Evolutionary conservation across 2,888 invertebrate genomes (phyloP).

Genomic region (Kuschelorhynchus macadamiae): DNA sequence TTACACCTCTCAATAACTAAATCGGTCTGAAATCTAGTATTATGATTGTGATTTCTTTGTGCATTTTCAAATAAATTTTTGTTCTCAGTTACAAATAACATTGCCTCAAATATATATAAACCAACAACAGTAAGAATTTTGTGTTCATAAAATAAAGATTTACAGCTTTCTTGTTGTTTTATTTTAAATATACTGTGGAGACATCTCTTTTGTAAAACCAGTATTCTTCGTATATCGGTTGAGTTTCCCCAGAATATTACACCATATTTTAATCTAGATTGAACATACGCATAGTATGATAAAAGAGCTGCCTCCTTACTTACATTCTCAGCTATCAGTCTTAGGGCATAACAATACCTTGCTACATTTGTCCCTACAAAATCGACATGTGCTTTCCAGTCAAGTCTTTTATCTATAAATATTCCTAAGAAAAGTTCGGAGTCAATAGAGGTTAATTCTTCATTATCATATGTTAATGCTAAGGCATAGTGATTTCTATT

Average conservation of each 20-base stretch:
- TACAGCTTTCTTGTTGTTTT: background rate
- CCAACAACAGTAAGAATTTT: background rate
- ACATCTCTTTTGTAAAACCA: background rate
- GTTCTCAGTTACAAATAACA: too few species aligned
- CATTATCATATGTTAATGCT: background rate
- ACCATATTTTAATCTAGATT: background rate
- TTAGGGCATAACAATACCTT: background rate
- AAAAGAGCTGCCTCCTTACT: background rate
- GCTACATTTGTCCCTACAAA: background rate
- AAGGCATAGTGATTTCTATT: too few species aligned
- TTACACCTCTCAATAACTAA: too few species aligned
- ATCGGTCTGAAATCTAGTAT: too few species aligned
- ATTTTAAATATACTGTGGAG: background rate
- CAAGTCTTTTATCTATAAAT: too few species aligned
- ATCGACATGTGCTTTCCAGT: too few species aligned
- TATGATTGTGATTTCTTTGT: too few species aligned
- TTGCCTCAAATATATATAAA: too few species aligned
- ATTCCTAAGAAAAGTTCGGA: too few species aligned
- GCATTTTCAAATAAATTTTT: too few species aligned
- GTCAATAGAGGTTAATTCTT: too few species aligned
- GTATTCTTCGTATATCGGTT: background rate
- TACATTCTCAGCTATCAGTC: constrained; percentile 2
- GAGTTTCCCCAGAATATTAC: background rate
- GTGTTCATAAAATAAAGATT: background rate
- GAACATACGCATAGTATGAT: background rate